A percentile compares a stretch with the other conserved stretches of the same genome.
Evolutionary conservation across 2,888 invertebrate genomes (phyloP).

Genomic region (Sminthurides aquaticus): DNA sequence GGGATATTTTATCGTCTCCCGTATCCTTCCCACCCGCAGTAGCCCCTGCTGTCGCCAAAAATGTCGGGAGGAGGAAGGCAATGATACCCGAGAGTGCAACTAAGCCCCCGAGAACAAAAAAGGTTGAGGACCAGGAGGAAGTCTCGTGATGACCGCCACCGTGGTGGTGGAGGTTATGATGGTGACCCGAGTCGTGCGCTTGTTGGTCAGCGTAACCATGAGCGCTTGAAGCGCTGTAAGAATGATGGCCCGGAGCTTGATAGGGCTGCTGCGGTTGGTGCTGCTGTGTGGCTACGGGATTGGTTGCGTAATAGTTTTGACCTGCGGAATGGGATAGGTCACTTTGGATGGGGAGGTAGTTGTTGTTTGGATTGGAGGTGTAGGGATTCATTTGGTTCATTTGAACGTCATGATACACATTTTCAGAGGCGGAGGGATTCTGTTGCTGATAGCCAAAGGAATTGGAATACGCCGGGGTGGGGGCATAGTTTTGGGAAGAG

Average conservation of each 20-base stretch:
- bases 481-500: neutral
- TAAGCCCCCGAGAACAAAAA: conserved; percentile 39
- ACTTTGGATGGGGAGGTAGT: neutral
- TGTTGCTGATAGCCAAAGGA: neutral
- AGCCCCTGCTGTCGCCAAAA: conserved; percentile 21
- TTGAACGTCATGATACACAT: conserved; percentile 14
- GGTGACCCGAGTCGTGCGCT: neutral
- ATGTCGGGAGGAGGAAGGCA: conserved; percentile 36
- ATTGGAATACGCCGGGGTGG: neutral
- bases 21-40: conserved; percentile 27
- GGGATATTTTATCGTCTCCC: conserved; percentile 26
- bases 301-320: conserved; percentile 6
- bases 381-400: neutral
- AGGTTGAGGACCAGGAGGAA: conserved; percentile 36
- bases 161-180: conserved; percentile 4
- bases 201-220: conserved; percentile 6
- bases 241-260: conserved; percentile 7
- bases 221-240: neutral
- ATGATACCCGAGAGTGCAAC: conserved; percentile 37
- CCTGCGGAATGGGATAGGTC: conserved; percentile 7
- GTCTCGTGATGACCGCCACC: conserved; percentile 7
- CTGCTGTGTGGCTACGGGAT: neutral
- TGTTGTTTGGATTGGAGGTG: neutral
- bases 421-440: conserved; percentile 9
- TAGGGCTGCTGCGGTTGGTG: neutral